Conservation (phyloP, 2,888 invertebrate species). For the Meteorus cinctellus region DNA sequence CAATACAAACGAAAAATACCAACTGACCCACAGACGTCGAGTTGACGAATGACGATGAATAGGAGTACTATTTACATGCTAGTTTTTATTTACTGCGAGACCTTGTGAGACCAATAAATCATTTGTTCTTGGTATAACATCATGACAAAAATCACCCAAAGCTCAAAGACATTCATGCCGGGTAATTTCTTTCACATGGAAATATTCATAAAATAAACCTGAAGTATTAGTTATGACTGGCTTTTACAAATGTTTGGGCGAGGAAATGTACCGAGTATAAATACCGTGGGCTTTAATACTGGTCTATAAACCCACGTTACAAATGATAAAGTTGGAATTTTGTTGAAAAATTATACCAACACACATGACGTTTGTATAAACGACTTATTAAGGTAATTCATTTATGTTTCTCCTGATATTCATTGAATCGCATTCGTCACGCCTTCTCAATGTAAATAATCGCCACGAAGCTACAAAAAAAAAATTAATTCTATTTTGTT, state of each 20-base stretch:
- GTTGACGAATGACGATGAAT: slow-evolving; percentile 10
- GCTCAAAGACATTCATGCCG: not conserved
- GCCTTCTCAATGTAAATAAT: not conserved
- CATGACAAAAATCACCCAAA: not conserved
- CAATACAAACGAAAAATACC: slow-evolving; percentile 40
- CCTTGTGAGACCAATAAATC: not conserved
- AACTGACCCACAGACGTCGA: slow-evolving; percentile 44
- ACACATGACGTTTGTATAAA: not conserved
- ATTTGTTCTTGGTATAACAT: not conserved
- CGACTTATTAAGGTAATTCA: not conserved
- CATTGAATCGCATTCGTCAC: not conserved
- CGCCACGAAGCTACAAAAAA: not conserved
- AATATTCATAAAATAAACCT: slow-evolving; percentile 31
- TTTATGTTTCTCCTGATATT: not conserved
- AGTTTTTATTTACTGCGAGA: not conserved
- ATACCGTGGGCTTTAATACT: slow-evolving; percentile 27
- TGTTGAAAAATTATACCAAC: not conserved
- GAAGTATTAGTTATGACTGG: slow-evolving; percentile 34
- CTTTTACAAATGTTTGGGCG: slow-evolving; percentile 46
- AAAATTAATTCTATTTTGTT: slow-evolving; percentile 37
- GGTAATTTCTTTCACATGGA: not conserved
- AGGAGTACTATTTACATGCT: not conserved
- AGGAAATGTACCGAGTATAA: slow-evolving; percentile 30
- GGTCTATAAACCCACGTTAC: slow-evolving; percentile 18
- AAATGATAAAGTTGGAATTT: slow-evolving; percentile 6